Evolutionary conservation across 1,140 invertebrate species (phyloP).

Genomic region (Atta texana): DNA sequence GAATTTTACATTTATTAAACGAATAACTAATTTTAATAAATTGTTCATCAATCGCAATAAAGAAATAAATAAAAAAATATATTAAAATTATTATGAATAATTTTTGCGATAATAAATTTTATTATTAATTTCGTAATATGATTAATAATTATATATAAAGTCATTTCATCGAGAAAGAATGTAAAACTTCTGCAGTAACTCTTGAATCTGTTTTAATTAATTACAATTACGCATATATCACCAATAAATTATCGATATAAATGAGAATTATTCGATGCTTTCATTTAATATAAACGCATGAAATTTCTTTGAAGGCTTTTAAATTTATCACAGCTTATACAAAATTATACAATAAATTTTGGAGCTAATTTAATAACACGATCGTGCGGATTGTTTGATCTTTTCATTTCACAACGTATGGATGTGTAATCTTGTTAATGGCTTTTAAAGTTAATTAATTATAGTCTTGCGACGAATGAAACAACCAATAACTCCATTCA

Average conservation of each 20-base stretch:
- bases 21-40: neutral
- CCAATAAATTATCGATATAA: slow-evolving; percentile 23
- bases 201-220: slow-evolving; percentile 50
- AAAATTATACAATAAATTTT: slow-evolving; percentile 29
- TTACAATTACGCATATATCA: slow-evolving; percentile 32
- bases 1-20: neutral
- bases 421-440: slow-evolving; percentile 12
- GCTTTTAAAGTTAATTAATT: slow-evolving; percentile 28
- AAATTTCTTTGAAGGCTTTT: slow-evolving; percentile 39
- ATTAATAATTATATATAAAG: slow-evolving; percentile 9
- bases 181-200: slow-evolving; percentile 16
- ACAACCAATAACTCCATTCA: slow-evolving; percentile 7
- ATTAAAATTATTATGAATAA: slow-evolving; percentile 27
- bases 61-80: slow-evolving; percentile 14
- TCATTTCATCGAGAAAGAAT: slow-evolving; percentile 20
- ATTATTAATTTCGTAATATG: slow-evolving; percentile 14
- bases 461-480: neutral
- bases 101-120: neutral
- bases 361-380: slow-evolving; percentile 25
- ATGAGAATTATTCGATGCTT: slow-evolving; percentile 19
- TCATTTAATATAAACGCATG: slow-evolving; percentile 15
- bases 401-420: neutral
- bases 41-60: neutral
- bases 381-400: neutral
- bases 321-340: slow-evolving; percentile 30